Base-by-base conservation (phyloP, 2,113 vertebrate species). In the Odobenus rosmarus region DNA sequence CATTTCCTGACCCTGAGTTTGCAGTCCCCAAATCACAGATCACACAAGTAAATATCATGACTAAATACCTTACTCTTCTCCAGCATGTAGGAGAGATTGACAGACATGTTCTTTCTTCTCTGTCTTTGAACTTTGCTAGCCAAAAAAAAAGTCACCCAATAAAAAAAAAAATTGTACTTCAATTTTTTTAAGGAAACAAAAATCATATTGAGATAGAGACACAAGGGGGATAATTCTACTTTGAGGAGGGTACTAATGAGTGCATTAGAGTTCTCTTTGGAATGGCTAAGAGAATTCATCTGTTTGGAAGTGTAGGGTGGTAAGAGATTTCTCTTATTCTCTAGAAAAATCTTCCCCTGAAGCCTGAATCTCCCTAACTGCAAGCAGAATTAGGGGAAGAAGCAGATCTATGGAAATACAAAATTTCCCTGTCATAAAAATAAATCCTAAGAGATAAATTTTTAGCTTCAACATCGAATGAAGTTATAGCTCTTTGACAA, bases 401-500 rank as follows among this genome's bases (percentile, higher is more conserved):
- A 90, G 67, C 19, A 57, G 28, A 93, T 91, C 79, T 88, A 96
- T 90, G 77, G 79, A 97, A 97, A 97, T 76, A 59, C 19, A 96
- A 95, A 86, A 91, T 95, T 89, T 97, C 46, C 59, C 67, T 95
- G 90, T 93, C 96, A 91, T 81, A 62, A 97, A 62, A 93, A 97
- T 96, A 97, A 97, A 96, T 93, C 89, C 62, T 96, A 89, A 85
- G 96, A 94, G 93, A 97, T 95, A 97, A 96, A 96, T 97, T 97
- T 97, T 97, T 90, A 96, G 71, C 96, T 97, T 96, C 86, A 86
- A 92, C 90, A 94, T 88, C 92, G 94, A 97, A 90, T 96, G 94
- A 95, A 57, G 97, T 97, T 96, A 96, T 69, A 98, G 96, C 53
- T 96, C 95, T 97, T 95, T 98, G 96, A 97, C 88, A 98, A 98